Conservation (phyloP, 2,888 invertebrate genomes). For the Scaptomyza polygonia region DNA sequence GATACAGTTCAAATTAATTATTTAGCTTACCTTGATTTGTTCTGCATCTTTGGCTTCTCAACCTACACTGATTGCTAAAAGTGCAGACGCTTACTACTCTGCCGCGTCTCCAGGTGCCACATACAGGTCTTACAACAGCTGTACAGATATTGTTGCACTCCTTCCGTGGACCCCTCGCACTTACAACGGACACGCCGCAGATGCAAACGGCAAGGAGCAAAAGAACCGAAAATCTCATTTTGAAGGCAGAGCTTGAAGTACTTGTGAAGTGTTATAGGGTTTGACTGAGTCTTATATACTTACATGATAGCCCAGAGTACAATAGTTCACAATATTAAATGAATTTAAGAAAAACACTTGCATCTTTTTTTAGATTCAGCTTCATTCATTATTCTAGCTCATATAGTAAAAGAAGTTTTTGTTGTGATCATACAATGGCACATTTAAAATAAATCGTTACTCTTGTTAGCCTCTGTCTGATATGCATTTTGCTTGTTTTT, state of each 20-base stretch:
- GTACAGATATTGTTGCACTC: neutral
- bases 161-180: neutral
- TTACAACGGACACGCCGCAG: neutral
- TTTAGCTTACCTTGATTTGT: constrained; percentile 17
- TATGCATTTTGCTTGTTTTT: constrained; percentile 23
- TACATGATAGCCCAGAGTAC: neutral
- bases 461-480: constrained; percentile 26
- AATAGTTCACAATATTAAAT: neutral
- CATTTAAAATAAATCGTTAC: neutral
- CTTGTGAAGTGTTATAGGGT: neutral
- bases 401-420: neutral
- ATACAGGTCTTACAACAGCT: constrained; percentile 12
- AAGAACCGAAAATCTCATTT: constrained; percentile 28
- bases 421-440: neutral
- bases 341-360: constrained; percentile 3
- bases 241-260: neutral
- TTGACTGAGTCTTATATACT: constrained; percentile 34
- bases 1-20: neutral
- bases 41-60: constrained; percentile 6
- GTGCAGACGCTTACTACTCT: constrained; percentile 15
- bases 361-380: neutral
- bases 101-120: constrained; percentile 11
- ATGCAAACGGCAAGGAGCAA: neutral
- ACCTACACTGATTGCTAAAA: constrained; percentile 34
- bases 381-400: neutral